Percentiles rank a stretch among this genome's conserved stretches.
phyloP scores from a whole-genome alignment of 2,797 vertebrate species.

The Gallinago stenura region DNA sequence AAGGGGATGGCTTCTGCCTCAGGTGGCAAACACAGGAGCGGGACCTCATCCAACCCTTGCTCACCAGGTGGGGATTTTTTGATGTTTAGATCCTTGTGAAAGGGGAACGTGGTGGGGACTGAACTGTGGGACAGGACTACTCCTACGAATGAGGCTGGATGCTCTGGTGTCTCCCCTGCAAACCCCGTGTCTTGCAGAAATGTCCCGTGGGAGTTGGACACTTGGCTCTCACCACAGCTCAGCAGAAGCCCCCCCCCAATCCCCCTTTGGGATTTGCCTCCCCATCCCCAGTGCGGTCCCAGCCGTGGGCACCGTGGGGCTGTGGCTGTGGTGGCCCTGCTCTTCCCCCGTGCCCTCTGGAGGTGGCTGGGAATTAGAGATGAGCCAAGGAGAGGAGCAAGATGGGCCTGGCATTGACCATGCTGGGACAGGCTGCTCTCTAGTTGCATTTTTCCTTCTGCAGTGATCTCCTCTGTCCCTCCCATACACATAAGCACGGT shows the following conservation, averaged over 20 bases:
- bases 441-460: background rate
- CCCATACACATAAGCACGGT: background rate
- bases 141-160: rapidly evolving
- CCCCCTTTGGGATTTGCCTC: background rate
- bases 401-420: background rate
- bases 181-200: background rate
- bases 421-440: background rate
- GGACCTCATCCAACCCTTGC: background rate
- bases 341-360: background rate
- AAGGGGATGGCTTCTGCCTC: background rate
- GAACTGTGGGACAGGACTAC: too few species aligned
- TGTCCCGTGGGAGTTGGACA: background rate
- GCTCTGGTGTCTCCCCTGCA: background rate
- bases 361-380: background rate
- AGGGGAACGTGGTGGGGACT: rapidly evolving
- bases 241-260: background rate
- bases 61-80: background rate
- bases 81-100: background rate
- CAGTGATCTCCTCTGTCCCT: background rate
- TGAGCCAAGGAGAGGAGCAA: background rate
- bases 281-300: background rate
- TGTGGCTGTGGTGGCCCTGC: too few species aligned
- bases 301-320: rapidly evolving
- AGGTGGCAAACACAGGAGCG: rapidly evolving
- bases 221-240: rapidly evolving